A percentile compares a stretch with the other conserved stretches of the same genome.
phyloP scores from a whole-genome alignment of 2,888 invertebrate genomes.

The Congeria kusceri region DNA sequence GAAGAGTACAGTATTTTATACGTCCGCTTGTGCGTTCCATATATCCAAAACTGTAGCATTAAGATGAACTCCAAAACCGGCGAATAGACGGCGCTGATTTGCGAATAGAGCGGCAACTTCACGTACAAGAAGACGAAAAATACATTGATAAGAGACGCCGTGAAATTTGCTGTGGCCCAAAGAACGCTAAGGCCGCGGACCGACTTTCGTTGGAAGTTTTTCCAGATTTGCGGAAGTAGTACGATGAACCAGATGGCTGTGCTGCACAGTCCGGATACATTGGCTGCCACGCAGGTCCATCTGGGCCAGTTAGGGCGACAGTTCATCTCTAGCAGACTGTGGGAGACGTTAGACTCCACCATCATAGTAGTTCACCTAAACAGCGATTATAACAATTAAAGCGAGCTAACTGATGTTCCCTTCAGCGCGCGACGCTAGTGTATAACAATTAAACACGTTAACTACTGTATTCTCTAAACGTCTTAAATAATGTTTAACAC shows the following conservation, averaged over 20 bases:
- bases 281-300: conserved; percentile 66
- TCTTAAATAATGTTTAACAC: no score
- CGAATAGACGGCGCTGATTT: conserved; percentile 68
- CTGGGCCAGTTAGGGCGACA: conserved; percentile 65
- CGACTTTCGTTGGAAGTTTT: conserved; percentile 71
- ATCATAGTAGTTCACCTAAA: no score
- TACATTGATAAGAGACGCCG: conserved; percentile 68
- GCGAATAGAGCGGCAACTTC: conserved; percentile 62
- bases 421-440: no score
- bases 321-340: conserved; percentile 58
- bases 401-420: no score
- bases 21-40: conserved; percentile 47
- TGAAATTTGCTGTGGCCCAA: conserved; percentile 73
- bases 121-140: conserved; percentile 69
- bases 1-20: conserved; percentile 51
- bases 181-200: conserved; percentile 67
- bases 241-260: conserved; percentile 71
- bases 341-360: no score
- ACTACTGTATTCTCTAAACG: no score
- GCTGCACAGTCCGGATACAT: conserved; percentile 66
- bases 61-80: conserved; percentile 67
- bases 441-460: no score
- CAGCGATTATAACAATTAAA: no score
- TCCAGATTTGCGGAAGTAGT: conserved; percentile 71
- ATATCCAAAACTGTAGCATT: conserved; percentile 67